phyloP scores from a whole-genome alignment of 2,113 vertebrate genomes.

The Otolemur garnettii region DNA sequence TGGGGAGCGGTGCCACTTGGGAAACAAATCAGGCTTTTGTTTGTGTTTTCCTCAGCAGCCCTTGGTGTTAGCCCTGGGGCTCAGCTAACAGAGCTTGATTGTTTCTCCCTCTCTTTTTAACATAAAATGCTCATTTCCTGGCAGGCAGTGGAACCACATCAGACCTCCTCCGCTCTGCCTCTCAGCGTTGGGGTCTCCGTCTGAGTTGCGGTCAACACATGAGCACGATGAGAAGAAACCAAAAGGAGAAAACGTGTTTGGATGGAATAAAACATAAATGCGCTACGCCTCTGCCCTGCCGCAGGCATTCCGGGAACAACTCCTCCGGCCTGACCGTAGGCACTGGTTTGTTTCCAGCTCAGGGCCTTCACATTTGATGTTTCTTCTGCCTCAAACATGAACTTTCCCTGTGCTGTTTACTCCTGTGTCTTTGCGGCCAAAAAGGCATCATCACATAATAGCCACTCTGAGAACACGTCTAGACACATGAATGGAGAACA shows the following conservation, averaged over 20 bases:
- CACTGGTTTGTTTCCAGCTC: background rate
- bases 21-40: conserved; percentile 42
- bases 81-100: background rate
- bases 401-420: background rate
- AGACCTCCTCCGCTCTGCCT: background rate
- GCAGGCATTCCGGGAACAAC: background rate
- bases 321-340: background rate
- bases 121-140: background rate
- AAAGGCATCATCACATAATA: background rate
- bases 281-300: background rate
- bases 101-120: background rate
- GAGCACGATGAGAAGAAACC: background rate
- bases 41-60: conserved; percentile 11
- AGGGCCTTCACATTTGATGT: background rate
- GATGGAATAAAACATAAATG: background rate
- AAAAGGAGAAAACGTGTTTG: background rate
- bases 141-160: background rate
- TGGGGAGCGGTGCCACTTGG: background rate
- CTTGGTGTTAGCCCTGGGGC: background rate
- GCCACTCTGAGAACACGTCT: background rate
- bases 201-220: background rate
- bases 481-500: background rate
- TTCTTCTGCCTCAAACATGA: background rate
- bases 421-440: background rate
- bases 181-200: background rate